Conservation (phyloP, 2,888 invertebrate genomes). For the Carpatolechia fugitivella region DNA sequence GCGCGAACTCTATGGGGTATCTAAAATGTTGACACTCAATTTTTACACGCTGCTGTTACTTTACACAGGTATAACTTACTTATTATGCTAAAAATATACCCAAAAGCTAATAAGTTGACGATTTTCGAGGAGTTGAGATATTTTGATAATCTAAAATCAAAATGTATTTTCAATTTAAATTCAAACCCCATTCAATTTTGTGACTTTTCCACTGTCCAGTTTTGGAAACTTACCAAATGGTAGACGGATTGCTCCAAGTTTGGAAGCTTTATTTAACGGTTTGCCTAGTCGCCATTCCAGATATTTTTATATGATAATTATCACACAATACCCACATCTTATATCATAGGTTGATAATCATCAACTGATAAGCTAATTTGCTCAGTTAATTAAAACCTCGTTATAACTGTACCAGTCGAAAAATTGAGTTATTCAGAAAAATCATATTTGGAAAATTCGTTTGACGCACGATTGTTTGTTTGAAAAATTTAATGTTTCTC, state of each 20-base stretch:
- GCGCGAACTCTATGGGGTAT: slow-evolving; percentile 6
- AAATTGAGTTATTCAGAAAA: background rate
- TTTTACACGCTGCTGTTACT: background rate
- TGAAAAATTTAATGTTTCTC: too few relatives aligned
- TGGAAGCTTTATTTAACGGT: too few relatives aligned
- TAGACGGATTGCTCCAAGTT: background rate
- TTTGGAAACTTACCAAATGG: slow-evolving; percentile 5
- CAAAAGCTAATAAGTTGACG: too few relatives aligned
- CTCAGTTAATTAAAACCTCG: background rate
- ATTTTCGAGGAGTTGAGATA: too few relatives aligned
- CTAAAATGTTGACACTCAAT: slow-evolving; percentile 12
- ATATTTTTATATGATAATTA: too few relatives aligned
- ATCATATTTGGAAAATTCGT: too few relatives aligned
- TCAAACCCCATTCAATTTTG: background rate
- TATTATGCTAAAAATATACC: too few relatives aligned
- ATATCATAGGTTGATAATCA: too few relatives aligned
- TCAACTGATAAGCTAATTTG: background rate
- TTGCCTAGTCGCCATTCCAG: too few relatives aligned
- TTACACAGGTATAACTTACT: background rate
- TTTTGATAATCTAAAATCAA: too few relatives aligned
- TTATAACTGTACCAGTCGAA: background rate
- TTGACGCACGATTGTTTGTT: too few relatives aligned
- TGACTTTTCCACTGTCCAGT: background rate
- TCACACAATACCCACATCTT: too few relatives aligned
- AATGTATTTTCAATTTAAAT: background rate